These are phyloP conservation scores for Gymnopithys bicolor DNA, from an alignment of 2,797 vertebrate genomes.

Conservation along the genomic window DNA sequence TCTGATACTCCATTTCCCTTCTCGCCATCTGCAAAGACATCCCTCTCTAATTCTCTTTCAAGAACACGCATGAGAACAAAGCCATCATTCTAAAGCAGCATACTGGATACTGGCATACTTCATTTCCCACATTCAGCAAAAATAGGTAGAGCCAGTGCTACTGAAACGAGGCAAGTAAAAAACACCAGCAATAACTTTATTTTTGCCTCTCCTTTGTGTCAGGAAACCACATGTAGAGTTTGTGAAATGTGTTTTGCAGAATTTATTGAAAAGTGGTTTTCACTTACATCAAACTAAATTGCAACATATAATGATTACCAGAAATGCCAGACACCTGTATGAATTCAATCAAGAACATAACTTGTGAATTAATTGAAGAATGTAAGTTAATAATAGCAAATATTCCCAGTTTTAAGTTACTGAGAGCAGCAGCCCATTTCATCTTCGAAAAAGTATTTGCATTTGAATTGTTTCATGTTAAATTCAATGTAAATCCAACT, in stretches of 20 bases:
- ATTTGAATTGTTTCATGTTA: conserved; percentile 1
- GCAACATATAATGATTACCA: neutral
- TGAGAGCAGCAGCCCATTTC: neutral
- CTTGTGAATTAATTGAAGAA: neutral
- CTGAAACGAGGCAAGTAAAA: neutral
- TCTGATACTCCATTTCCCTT: neutral
- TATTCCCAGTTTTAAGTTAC: neutral
- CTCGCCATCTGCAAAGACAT: neutral
- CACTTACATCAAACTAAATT: neutral
- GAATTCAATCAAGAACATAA: neutral
- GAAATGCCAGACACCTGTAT: neutral
- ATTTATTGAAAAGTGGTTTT: neutral
- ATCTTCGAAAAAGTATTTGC: conserved; percentile 24
- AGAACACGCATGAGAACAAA: neutral
- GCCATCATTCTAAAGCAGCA: neutral
- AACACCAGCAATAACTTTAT: neutral
- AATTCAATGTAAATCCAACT: neutral
- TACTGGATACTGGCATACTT: neutral
- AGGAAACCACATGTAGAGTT: neutral
- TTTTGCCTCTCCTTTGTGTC: neutral
- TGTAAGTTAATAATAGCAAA: neutral
- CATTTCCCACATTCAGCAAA: neutral
- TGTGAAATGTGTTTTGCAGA: neutral
- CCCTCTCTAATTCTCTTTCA: neutral
- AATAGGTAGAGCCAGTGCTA: neutral